Evolutionary conservation across 2,888 invertebrate species (phyloP).

Genomic region (Apotomis capreana): DNA sequence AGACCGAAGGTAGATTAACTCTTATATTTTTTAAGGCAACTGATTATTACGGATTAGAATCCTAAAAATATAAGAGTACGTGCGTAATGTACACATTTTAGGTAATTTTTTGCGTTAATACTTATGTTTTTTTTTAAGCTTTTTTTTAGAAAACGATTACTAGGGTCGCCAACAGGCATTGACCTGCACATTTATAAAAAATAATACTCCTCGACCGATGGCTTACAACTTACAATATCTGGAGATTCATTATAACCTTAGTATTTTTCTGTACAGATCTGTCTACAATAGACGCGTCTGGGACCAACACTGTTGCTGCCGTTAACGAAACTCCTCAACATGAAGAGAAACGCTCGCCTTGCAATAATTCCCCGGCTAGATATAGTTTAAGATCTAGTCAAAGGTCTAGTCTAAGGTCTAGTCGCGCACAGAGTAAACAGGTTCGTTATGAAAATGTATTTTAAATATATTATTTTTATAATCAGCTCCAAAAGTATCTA

Average conservation of each 20-base stretch:
- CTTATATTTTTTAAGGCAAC: too few species aligned
- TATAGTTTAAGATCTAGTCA: slow-evolving; percentile 48
- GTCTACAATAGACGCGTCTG: background rate
- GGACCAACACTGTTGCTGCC: background rate
- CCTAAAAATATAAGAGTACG: too few species aligned
- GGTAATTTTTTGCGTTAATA: too few species aligned
- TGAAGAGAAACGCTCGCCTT: slow-evolving; percentile 25
- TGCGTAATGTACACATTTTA: too few species aligned
- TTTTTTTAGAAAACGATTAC: too few species aligned
- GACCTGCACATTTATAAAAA: too few species aligned
- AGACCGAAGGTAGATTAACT: too few species aligned
- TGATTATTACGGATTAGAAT: too few species aligned
- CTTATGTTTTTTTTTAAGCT: too few species aligned
- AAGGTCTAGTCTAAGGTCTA: slow-evolving; percentile 39
- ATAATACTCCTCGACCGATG: background rate
- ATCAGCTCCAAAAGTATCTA: too few species aligned
- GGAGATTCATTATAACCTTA: too few species aligned
- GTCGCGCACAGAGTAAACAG: slow-evolving; percentile 41
- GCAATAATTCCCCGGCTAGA: slow-evolving; percentile 36
- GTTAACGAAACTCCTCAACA: slow-evolving; percentile 11
- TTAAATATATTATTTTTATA: background rate
- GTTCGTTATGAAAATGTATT: slow-evolving; percentile 34
- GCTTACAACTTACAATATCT: background rate
- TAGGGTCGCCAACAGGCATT: too few species aligned
- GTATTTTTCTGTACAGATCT: background rate